Conservation (phyloP, 2,797 vertebrate species). For the Smutsia temminckii region DNA sequence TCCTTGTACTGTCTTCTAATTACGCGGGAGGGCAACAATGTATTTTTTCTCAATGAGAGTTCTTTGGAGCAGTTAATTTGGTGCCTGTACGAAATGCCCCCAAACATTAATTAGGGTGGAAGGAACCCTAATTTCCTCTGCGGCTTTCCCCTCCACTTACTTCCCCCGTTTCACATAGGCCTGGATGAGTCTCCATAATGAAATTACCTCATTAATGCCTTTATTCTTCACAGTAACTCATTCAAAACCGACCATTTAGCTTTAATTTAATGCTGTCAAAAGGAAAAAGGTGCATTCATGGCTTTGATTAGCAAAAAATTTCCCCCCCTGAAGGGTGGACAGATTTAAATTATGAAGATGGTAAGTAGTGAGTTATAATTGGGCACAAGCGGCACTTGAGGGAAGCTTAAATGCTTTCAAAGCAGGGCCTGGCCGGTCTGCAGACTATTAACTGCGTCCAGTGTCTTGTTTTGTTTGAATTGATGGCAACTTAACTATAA, state of each 20-base stretch:
- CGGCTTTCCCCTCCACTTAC: conserved; percentile 89
- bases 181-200: conserved; percentile 93
- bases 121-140: conserved; percentile 97
- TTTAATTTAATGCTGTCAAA: conserved; percentile 93
- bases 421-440: conserved; percentile 85
- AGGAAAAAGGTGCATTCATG: conserved; percentile 89
- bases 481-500: conserved; percentile 82
- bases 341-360: conserved; percentile 99
- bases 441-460: conserved; percentile 97
- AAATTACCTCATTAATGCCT: conserved; percentile 99
- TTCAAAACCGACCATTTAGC: conserved; percentile 94
- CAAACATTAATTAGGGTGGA: conserved; percentile 97
- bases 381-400: conserved; percentile 97
- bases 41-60: conserved; percentile 90
- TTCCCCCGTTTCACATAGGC: conserved; percentile 89
- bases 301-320: conserved; percentile 88
- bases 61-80: conserved; percentile 98
- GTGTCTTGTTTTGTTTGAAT: conserved; percentile 84
- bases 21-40: conserved; percentile 94
- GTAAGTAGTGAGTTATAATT: conserved; percentile 98
- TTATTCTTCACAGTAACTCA: conserved; percentile 93
- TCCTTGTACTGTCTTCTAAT: conserved; percentile 95
- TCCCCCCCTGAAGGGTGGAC: conserved; percentile 84
- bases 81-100: conserved; percentile 92
- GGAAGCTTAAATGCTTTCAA: conserved; percentile 95